Conservation (phyloP, 1,140 invertebrate species). For the Platorchestia sp. region DNA sequence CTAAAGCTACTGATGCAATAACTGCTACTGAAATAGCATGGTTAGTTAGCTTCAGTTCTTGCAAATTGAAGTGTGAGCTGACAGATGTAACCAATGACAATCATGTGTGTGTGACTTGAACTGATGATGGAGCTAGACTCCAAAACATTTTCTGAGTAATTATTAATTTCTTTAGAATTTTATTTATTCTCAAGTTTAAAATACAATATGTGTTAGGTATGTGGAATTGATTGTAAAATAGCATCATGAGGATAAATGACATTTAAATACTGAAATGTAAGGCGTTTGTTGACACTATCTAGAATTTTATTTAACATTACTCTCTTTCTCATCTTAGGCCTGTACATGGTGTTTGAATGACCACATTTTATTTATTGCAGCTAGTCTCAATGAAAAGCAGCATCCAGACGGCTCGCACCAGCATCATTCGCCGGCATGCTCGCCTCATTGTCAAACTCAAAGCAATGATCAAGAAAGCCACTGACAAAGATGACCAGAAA, state of each 20-base stretch:
- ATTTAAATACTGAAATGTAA: neutral
- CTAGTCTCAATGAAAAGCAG: neutral
- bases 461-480: neutral
- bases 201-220: neutral
- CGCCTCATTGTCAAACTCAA: constrained; percentile 24
- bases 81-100: too few relatives aligned
- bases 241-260: neutral
- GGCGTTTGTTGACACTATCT: neutral
- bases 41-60: too few relatives aligned
- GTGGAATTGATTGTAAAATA: neutral
- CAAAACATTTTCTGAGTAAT: too few relatives aligned
- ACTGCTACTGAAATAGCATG: too few relatives aligned
- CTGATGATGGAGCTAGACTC: too few relatives aligned
- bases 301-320: neutral
- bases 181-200: neutral
- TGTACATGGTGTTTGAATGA: neutral
- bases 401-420: neutral
- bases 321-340: neutral
- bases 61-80: too few relatives aligned
- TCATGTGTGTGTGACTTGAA: too few relatives aligned
- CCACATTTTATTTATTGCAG: neutral
- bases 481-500: neutral
- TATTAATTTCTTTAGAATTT: too few relatives aligned
- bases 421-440: constrained; percentile 14
- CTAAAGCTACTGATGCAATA: too few relatives aligned